Base-by-base conservation (phyloP, 2,113 vertebrate species). In the Toxotes chatareus region DNA sequence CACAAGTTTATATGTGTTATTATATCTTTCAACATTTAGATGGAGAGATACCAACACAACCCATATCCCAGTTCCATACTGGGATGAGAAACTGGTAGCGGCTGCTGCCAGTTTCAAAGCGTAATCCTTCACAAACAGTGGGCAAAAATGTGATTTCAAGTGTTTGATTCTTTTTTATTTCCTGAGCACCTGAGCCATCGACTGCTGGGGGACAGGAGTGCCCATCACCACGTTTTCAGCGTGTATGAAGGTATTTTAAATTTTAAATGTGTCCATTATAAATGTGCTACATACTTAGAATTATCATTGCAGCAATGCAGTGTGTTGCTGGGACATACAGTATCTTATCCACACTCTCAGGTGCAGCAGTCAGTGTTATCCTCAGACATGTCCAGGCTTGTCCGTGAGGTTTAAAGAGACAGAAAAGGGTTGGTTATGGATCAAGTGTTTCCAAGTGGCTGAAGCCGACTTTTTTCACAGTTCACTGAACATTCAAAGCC, bases 361-460 rank as follows among this genome's bases (percentile, higher is more conserved):
- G 80, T 79, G 42, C 8, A 83, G 73, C 42, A 73, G 70, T 10
- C 46, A 8, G 21, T n/a, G 55, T n/a, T 10, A 9, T 36, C 23
- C 44, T n/a, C n/a, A 17, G 49, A 89, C 85, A 69, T 89, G 88
- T 32, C 71, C 66, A 14, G 84, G 14, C 88, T 49, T 83, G 87
- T 83, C 31, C 65, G 16, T 4, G 13, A 47, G 23, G 2, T 13
- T 44, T 44, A 44, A 44, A 44, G 42, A 44, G 42, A 44, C 42
- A 13, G 42, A 13, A 9, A 40, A 7, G 38, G 7, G 7, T 9
- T 77, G 66, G 71, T 74, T 76, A 56, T 63, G 83, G 82, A 49
- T 80, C 81, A 51, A 16, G 85, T 71, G 75, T 76, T 84, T 79
- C 57, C 27, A 77, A 76, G 83, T 51, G 76, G 59, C 73, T 75